phyloP scores from a whole-genome alignment of 1,140 invertebrate species.

The Cydia strobilella region DNA sequence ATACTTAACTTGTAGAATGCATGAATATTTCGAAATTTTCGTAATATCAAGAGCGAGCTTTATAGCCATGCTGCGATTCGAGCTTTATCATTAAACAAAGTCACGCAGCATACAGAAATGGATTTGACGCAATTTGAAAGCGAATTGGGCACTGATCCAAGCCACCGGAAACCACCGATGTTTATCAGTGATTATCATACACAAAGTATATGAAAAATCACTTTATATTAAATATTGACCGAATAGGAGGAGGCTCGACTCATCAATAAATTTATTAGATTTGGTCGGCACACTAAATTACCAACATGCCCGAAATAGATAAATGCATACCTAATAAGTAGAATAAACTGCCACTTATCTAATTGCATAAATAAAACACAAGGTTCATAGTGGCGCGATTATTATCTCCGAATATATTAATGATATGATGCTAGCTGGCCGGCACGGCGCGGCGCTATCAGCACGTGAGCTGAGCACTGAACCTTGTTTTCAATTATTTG shows the following conservation, averaged over 20 bases:
- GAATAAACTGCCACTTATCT: not conserved
- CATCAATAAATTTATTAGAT: no score
- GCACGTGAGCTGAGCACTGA: slow-evolving; percentile 26
- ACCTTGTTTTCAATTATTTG: slow-evolving; percentile 29
- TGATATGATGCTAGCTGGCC: not conserved
- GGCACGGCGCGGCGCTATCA: not conserved
- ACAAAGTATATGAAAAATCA: not conserved
- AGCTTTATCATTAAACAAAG: slow-evolving; percentile 39
- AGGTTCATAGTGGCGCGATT: slow-evolving; percentile 1
- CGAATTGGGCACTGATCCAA: slow-evolving; percentile 56
- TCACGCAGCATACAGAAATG: slow-evolving; percentile 45
- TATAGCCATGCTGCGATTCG: not conserved
- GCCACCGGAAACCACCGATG: slow-evolving; percentile 42
- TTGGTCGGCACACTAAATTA: not conserved
- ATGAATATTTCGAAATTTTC: not conserved
- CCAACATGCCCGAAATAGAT: not conserved
- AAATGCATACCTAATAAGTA: not conserved
- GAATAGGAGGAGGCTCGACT: no score
- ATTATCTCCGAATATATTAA: slow-evolving; percentile 26
- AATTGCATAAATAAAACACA: slow-evolving; percentile 11
- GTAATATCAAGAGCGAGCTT: not conserved
- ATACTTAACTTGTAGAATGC: not conserved
- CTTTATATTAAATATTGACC: no score
- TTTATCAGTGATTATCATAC: slow-evolving; percentile 31
- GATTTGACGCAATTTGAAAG: slow-evolving; percentile 59